These are phyloP conservation scores for Drosophila tanythrix DNA, from an alignment of 2,888 invertebrate species.

Conservation along the genomic window DNA sequence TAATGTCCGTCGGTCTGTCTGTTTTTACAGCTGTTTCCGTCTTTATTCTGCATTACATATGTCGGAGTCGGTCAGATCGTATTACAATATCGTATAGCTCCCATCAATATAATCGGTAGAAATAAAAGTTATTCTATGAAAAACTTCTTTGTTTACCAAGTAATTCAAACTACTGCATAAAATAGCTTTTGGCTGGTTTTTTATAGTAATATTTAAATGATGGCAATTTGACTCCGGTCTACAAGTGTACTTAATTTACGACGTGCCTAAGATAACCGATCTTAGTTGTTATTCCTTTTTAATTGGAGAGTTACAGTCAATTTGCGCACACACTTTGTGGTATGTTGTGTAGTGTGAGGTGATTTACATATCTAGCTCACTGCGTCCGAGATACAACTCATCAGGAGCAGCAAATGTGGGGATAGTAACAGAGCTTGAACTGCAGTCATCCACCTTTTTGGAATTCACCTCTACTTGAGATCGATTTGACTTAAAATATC, in stretches of 20 bases:
- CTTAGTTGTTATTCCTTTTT: background rate
- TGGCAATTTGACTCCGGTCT: background rate
- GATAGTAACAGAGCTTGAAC: no score
- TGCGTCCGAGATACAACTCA: no score
- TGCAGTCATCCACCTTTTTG: background rate
- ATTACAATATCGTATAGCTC: background rate
- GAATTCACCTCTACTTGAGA: background rate
- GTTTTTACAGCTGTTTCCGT: background rate
- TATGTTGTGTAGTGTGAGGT: no score
- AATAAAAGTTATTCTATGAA: background rate
- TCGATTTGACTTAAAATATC: background rate
- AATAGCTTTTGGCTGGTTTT: background rate
- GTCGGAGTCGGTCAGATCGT: background rate
- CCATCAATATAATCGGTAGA: background rate
- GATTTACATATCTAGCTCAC: background rate
- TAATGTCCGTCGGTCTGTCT: no score
- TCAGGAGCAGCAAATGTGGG: background rate
- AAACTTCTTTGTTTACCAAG: background rate
- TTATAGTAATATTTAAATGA: accelerated
- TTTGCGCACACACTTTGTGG: background rate
- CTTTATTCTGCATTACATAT: background rate
- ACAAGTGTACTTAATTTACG: background rate
- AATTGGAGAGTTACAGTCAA: background rate
- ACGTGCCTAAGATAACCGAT: background rate
- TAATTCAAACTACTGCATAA: background rate